Evolutionary conservation across 2,888 invertebrate species (phyloP).

Genomic region (Dioctria linearis): DNA sequence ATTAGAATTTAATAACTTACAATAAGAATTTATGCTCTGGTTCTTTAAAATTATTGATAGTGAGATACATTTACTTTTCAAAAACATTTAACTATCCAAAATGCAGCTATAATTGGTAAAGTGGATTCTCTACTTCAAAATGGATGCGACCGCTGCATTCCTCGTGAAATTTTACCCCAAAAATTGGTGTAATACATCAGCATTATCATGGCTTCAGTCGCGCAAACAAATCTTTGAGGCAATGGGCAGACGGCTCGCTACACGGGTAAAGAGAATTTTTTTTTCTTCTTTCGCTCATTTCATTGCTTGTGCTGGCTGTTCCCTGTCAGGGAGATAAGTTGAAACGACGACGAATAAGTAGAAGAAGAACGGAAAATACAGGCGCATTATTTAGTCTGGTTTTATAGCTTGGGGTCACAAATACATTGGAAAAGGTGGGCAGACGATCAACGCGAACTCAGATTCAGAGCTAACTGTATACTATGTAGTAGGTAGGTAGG

Average conservation of each 20-base stretch:
- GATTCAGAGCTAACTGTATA: not conserved
- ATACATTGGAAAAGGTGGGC: conserved; percentile 35
- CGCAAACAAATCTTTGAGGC: conserved; percentile 40
- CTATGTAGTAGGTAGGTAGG: too few relatives aligned
- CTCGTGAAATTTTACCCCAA: conserved; percentile 70
- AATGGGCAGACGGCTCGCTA: conserved; percentile 38
- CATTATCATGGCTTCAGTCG: conserved; percentile 43
- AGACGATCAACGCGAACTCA: not conserved
- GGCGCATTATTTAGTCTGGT: conserved; percentile 47
- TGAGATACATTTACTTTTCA: not conserved
- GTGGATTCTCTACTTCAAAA: conserved; percentile 27
- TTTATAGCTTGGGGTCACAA: conserved; percentile 53
- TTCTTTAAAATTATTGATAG: too few relatives aligned
- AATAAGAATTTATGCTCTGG: too few relatives aligned
- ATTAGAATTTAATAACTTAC: too few relatives aligned
- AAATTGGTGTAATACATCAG: conserved; percentile 67
- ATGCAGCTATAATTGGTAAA: not conserved
- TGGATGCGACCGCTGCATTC: conserved; percentile 64
- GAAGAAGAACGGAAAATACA: conserved; percentile 51
- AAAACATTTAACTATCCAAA: not conserved
- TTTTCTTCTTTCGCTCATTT: conserved; percentile 49
- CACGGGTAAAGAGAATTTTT: conserved; percentile 41
- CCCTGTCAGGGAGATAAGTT: conserved; percentile 50
- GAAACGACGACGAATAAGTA: conserved; percentile 38
- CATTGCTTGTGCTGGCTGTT: conserved; percentile 31